Conservation (phyloP, 2,888 invertebrate genomes). For the Panorpa germanica region DNA sequence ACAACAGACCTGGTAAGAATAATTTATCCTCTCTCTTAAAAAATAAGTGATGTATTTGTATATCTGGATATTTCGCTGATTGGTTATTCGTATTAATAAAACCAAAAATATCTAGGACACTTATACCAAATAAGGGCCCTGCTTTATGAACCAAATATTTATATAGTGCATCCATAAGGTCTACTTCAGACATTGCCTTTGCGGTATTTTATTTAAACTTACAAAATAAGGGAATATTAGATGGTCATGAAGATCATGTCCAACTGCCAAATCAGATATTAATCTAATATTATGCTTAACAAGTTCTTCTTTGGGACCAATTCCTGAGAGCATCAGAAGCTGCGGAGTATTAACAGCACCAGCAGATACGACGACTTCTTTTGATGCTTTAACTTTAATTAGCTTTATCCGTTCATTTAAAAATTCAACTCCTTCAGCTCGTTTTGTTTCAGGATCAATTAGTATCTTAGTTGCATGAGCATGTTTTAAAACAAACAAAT, state of each 20-base stretch:
- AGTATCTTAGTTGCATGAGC: conserved; percentile 17
- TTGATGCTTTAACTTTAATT: conserved; percentile 21
- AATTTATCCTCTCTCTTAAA: conserved; percentile 6
- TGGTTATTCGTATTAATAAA: conserved; percentile 10
- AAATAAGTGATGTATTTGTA: conserved; percentile 11
- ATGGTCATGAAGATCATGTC: conserved; percentile 25
- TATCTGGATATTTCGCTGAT: conserved; percentile 8
- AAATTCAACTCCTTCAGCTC: conserved; percentile 18
- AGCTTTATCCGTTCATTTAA: conserved; percentile 12
- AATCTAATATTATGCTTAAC: conserved; percentile 18
- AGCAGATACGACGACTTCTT: conserved; percentile 31
- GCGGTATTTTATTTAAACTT: conserved; percentile 8
- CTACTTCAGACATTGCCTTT: conserved; percentile 5
- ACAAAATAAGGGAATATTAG: conserved; percentile 9
- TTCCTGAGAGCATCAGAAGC: conserved; percentile 35
- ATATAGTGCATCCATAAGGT: too few relatives aligned
- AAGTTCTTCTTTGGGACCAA: conserved; percentile 22
- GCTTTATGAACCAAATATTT: conserved; percentile 8
- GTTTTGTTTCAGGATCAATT: conserved; percentile 14
- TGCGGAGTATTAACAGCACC: conserved; percentile 40
- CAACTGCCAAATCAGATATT: conserved; percentile 23
- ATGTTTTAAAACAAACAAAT: conserved; percentile 17
- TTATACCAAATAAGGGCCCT: conserved; percentile 9
- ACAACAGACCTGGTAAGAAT: conserved; percentile 8
- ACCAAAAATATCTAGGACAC: conserved; percentile 10